A percentile compares a stretch with the other conserved stretches of the same genome.
These are phyloP conservation scores for Drosophila formosana DNA, from an alignment of 2,888 invertebrate species.

Conservation along the genomic window DNA sequence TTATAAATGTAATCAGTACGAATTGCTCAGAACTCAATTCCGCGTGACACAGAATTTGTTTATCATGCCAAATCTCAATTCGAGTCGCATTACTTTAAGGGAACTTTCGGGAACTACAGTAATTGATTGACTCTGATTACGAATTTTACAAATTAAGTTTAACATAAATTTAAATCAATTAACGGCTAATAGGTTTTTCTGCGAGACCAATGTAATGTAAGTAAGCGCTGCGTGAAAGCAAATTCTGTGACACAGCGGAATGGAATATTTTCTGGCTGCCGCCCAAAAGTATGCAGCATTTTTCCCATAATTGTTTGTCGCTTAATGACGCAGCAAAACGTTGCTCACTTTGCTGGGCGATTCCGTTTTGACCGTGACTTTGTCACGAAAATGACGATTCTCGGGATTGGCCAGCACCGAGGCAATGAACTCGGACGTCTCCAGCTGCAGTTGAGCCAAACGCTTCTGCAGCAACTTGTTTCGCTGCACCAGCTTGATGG, in stretches of 20 bases:
- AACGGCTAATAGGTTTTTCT: neutral
- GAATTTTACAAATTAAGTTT: neutral
- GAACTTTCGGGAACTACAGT: neutral
- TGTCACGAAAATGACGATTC: slow-evolving; percentile 81
- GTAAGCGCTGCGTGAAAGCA: neutral
- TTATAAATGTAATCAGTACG: slow-evolving; percentile 73
- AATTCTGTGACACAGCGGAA: slow-evolving; percentile 41
- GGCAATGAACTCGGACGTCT: slow-evolving; percentile 88
- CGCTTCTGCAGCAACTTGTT: slow-evolving; percentile 88
- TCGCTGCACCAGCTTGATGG: slow-evolving; percentile 88
- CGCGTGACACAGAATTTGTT: slow-evolving; percentile 27
- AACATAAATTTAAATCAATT: neutral
- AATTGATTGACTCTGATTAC: neutral
- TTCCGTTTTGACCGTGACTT: slow-evolving; percentile 59
- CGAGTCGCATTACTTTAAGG: slow-evolving; percentile 2
- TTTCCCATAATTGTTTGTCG: slow-evolving; percentile 16
- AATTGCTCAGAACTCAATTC: slow-evolving; percentile 52
- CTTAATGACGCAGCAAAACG: slow-evolving; percentile 62
- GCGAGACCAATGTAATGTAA: neutral
- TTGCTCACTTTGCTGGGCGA: slow-evolving; percentile 61
- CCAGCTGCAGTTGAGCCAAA: slow-evolving; percentile 87
- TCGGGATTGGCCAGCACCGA: slow-evolving; percentile 87
- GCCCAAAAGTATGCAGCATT: slow-evolving; percentile 63
- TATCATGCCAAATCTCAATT: neutral
- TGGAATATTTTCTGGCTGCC: slow-evolving; percentile 16